Evolutionary conservation across 2,113 vertebrate genomes (phyloP).

Genomic region (Poicephalus meyeri): DNA sequence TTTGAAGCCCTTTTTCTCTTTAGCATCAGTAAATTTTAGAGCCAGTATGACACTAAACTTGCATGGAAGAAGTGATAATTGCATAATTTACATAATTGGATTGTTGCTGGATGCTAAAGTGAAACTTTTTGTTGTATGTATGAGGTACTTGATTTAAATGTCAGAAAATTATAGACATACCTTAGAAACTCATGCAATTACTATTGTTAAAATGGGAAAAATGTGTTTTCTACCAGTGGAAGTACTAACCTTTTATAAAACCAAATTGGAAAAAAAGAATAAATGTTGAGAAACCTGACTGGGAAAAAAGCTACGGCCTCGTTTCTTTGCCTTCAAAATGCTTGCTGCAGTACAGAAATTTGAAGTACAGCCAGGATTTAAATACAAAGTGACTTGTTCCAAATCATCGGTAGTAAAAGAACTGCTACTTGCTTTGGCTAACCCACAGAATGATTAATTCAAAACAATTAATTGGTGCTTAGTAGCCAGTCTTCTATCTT

Average conservation of each 20-base stretch:
- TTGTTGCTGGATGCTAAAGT: constrained; percentile 2
- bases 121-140: not conserved
- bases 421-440: not conserved
- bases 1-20: not conserved
- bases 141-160: not conserved
- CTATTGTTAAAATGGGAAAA: not conserved
- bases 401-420: not conserved
- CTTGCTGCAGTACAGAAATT: not conserved
- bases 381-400: not conserved
- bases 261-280: not conserved
- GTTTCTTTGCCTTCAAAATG: not conserved
- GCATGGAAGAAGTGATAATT: constrained; percentile 11
- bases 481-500: not conserved
- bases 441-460: not conserved
- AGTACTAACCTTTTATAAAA: not conserved
- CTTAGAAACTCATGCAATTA: not conserved
- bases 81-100: not conserved
- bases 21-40: not conserved
- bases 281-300: not conserved
- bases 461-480: not conserved
- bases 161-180: not conserved
- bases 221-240: not conserved
- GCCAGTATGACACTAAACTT: not conserved
- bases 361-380: not conserved
- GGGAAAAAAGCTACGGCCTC: not conserved